Evolutionary conservation across 2,113 vertebrate species (phyloP), one percentile per base, ranked within the genome.

Genomic region (Meleagris gallopavo): DNA sequence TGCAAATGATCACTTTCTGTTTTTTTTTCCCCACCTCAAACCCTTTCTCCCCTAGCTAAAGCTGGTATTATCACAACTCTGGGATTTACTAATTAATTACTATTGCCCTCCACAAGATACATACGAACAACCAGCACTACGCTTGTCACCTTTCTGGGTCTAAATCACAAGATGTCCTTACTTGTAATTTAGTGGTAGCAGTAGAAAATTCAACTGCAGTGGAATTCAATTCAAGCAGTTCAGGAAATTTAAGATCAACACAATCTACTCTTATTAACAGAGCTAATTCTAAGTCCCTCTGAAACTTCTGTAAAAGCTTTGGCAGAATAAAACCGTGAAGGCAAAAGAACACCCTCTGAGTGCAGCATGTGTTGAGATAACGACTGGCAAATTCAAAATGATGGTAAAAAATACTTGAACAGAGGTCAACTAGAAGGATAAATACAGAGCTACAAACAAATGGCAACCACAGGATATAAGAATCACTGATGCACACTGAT

Each of bases 371-470:
- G 66, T 4, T 2, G 4, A 61, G 70, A 40, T 11, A 55, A 81
- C 69, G 72, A 55, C 61, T 25, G 34, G 43, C 50, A 78, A 93
- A 75, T 41, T 5, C 7, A 83, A 71, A 18, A 38, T 0, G 19
- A 61, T 3, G 21, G 38, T 52, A 83, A 72, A 54, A 71, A 67
- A 54, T 20, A 58, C 36, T 41, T 81, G 66, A 87, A 91, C 90
- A 94, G 97, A 94, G 94, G 86, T 76, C 50, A 95, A 94, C 62
- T 83, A 77, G 71, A 92, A 83, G 69, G n/a, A 43, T 75, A 73
- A 88, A 66, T 4, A 34, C 41, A 48, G 60, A 85, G 48, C 83
- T 72, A 82, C 62, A 50, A 76, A 57, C 62, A 50, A 76, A 61
- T 8, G 24, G 58, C 36, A 79, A 50, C 30, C 71, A 50, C 61